Evolutionary conservation across 2,888 invertebrate genomes (phyloP).

Genomic region (Sarcophaga carnaria): DNA sequence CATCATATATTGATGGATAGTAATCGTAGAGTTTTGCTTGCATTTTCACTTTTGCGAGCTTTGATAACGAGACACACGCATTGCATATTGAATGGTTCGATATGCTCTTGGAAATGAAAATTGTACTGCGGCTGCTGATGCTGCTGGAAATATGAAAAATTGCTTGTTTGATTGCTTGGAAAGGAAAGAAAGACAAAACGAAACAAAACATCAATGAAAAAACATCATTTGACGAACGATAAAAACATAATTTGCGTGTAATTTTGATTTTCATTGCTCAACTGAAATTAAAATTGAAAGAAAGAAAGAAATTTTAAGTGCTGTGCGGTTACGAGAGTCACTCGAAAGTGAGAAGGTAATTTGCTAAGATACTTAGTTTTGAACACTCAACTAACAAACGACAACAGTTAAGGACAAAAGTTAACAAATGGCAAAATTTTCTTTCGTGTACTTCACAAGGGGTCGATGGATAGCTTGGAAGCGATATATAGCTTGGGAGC

Average conservation of each 20-base stretch:
- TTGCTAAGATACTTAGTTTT: too few species aligned
- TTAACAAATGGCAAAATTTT: too few species aligned
- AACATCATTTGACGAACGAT: not conserved
- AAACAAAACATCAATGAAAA: too few species aligned
- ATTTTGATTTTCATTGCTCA: not conserved
- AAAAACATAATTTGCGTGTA: not conserved
- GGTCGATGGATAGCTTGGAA: too few species aligned
- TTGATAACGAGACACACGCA: constrained; percentile 5
- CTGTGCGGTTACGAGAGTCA: not conserved
- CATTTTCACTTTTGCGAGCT: constrained; percentile 36
- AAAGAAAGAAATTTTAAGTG: not conserved
- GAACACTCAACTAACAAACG: too few species aligned
- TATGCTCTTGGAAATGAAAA: not conserved
- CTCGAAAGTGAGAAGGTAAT: too few species aligned
- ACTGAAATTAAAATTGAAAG: not conserved
- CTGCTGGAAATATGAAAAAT: constrained; percentile 3
- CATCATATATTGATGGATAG: not conserved
- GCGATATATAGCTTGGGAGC: too few species aligned
- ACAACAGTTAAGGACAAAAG: too few species aligned
- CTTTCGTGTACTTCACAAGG: too few species aligned
- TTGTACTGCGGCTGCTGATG: too few species aligned
- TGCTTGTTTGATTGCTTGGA: not conserved
- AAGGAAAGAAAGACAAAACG: not conserved
- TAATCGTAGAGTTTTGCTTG: not conserved
- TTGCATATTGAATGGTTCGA: not conserved